A percentile compares a stretch with the other conserved stretches of the same genome.
Conservation (phyloP, 2,797 vertebrate species). For the Sebastes iracundus region DNA sequence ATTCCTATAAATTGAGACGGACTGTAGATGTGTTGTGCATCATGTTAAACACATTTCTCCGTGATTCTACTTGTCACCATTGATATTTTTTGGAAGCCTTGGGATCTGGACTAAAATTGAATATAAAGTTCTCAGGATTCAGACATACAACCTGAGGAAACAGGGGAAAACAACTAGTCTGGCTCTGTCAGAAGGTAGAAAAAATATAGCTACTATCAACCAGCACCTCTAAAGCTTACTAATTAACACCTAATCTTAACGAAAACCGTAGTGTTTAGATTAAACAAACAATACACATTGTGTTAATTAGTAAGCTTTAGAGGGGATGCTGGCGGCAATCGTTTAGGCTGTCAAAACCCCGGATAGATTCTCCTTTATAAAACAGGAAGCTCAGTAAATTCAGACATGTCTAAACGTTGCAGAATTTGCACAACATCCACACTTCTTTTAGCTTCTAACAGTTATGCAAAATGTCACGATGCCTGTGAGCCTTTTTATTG, state of each 20-base stretch:
- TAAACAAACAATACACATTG: not conserved
- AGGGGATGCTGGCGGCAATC: not conserved
- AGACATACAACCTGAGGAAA: not conserved
- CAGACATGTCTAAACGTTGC: not conserved
- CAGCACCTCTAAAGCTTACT: not conserved
- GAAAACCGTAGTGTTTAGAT: not conserved
- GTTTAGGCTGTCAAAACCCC: not conserved
- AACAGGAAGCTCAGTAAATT: too few relatives aligned
- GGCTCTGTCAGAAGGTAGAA: not conserved
- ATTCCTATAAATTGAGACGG: not conserved
- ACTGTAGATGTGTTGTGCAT: not conserved
- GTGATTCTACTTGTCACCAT: not conserved
- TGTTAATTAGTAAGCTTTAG: not conserved
- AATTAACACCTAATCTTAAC: not conserved
- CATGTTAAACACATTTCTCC: not conserved
- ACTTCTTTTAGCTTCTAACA: not conserved
- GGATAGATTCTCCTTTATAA: not conserved
- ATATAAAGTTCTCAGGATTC: not conserved
- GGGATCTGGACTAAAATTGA: not conserved
- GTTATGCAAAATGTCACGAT: not conserved
- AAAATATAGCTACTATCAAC: not conserved
- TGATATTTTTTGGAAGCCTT: not conserved
- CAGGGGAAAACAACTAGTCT: not conserved
- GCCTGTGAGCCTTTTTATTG: not conserved
- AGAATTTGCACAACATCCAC: not conserved